phyloP scores from a whole-genome alignment of 2,797 vertebrate species.

The Scolopax bukidnonensis region DNA sequence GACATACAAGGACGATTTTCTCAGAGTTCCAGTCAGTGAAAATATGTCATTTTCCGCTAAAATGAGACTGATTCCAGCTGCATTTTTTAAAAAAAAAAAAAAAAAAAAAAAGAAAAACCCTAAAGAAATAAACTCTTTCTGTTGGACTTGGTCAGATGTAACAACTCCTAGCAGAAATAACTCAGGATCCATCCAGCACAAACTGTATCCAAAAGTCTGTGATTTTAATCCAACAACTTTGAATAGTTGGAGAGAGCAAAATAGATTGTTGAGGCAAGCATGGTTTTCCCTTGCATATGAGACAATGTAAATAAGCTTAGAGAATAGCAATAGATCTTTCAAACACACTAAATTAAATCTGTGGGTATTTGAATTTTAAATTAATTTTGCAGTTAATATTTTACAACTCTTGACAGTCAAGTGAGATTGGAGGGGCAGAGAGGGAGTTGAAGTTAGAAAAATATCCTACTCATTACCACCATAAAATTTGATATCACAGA shows the following conservation, averaged over 20 bases:
- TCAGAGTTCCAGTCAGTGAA: slow-evolving; percentile 25
- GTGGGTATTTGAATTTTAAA: not conserved
- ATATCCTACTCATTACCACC: not conserved
- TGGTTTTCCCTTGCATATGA: not conserved
- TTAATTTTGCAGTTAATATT: not conserved
- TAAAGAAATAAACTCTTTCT: not conserved
- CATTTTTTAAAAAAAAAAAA: not conserved
- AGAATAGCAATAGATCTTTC: not conserved
- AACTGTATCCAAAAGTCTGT: not conserved
- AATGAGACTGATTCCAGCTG: slow-evolving; percentile 39
- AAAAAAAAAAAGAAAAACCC: not conserved
- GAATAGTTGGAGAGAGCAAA: not conserved
- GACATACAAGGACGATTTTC: not conserved
- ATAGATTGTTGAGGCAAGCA: not conserved
- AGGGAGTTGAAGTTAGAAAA: not conserved
- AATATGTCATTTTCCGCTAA: slow-evolving; percentile 49
- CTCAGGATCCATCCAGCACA: not conserved
- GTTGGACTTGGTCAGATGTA: not conserved
- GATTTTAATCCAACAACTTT: not conserved
- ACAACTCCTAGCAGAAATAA: not conserved
- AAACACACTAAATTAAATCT: not conserved
- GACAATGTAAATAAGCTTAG: not conserved
- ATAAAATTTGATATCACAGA: not conserved
- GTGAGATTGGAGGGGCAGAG: not conserved
- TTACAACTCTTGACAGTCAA: not conserved